Evolutionary conservation across 2,113 vertebrate species (phyloP), one percentile per base, ranked within the genome.

Genomic region (Entelurus aequoreus): DNA sequence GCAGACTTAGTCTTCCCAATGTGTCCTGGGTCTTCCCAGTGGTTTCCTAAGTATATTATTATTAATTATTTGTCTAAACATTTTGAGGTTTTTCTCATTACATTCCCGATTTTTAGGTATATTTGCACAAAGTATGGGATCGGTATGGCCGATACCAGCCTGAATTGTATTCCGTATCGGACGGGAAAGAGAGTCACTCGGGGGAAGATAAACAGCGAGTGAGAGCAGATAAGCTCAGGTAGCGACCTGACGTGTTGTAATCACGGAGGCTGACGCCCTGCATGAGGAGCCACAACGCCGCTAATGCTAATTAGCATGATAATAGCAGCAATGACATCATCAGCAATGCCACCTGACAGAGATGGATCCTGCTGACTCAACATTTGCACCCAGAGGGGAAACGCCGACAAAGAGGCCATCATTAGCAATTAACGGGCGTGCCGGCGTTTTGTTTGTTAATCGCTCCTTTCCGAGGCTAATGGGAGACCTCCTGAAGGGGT

Each of bases 361-460:
- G 76, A 74, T 80, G 65, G 64, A 80, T 78, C 47, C 75, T 71
- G 60, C 62, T 40, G 56, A 64, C 67, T 63, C 58, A 79, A 80
- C 64, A 76, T 75, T 82, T 79, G 60, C 64, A 82, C 83, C 86
- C 76, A 65, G 73, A 81, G 81, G 84, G 83, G 66, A 81, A 79
- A 84, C 70, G 15, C 68, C 1, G 47, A 82, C 80, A 88, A 84
- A 87, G 69, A 79, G 65, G n/a, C 84, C 54, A 72, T 87, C 87
- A 88, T 86, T 83, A 84, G 86, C 81, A 88, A 89, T 88, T 90
- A 89, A 83, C 58, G 77, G 87, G 86, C 61, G 85, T 83, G 87
- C 83, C 84, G 54, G 67, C 71, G 77, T 89, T 28, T 88, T 85
- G 86, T 87, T 88, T 88, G 87, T 82, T 90, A 91, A 87, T 84